Evolutionary conservation across 2,888 invertebrate species (phyloP), one percentile per base, ranked within the genome.

Genomic region (Herminia tarsipennalis): DNA sequence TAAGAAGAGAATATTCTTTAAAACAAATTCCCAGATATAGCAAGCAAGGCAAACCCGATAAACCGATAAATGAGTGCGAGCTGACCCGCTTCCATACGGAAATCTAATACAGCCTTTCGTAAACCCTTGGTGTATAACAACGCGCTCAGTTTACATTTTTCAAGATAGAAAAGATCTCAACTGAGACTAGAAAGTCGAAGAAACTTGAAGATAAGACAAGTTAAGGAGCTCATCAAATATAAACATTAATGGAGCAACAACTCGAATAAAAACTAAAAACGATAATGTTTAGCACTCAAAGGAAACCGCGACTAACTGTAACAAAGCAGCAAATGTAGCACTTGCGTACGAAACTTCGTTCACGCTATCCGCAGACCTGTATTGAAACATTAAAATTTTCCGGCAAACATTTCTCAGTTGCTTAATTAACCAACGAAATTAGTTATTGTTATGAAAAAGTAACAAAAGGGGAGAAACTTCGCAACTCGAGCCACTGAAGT

Each of bases 391-490:
- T 70, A 73, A 66, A 66, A 67, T 73, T 75, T 75, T 57, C 59
- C 17, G 34, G 46, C 60, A 55, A 77, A 72, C 76, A 73, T 72
- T 78, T 72, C 70, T 70, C 74, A 72, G 76, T 73, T 71, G 75
- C 73, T 76, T 80, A 80, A 84, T 84, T 83, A 82, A 78, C 80
- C 77, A 73, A 71, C 74, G 65, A 77, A 83, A 83, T 83, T 83
- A 83, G 81, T 79, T 81, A 81, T 82, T 81, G 80, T 83, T 81
- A 80, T 80, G 76, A 82, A 83, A 82, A 81, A 78, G 73, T 73
- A 73, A 72, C 73, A 73, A 74, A 72, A 71, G 66, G 68, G 73
- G 67, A 56, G 65, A 66, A 76, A 79, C 62, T 78, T 77, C 46
- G 70, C 58, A 66, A 72, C 70, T 70, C 61, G 64, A 66, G 71